Evolutionary conservation across 2,797 vertebrate species (phyloP), one percentile per base, ranked within the genome.

Genomic region (Melanotaenia maccullochi): DNA sequence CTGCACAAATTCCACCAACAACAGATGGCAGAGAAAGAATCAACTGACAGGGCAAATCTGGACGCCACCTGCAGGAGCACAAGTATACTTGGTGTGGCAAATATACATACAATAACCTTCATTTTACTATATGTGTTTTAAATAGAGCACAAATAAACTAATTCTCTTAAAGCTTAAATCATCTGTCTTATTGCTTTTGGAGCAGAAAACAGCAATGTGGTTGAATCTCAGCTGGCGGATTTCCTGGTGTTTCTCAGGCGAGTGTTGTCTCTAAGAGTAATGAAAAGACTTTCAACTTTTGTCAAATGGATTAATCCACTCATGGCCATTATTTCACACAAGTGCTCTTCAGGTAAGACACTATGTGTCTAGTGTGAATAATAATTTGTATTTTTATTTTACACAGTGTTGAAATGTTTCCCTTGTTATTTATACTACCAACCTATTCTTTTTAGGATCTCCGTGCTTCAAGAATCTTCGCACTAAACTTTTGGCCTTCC

Each of bases 401-500:
- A 70, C n/a, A 35, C 6, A 38, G 1, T 35, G 24, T 9, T 30
- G 2, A 59, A 30, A 11, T 4, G 11, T 42, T 64, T 25, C 0
- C 32, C 22, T 32, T 18, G 42, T 14, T n/a, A 40, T 33, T 60
- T 28, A 16, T 20, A 28, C 42, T n/a, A 24, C 42, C n/a, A 13
- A 40, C 4, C 1, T 65, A 14, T 13, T 71, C 28, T 72, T 35
- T 76, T 47, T 72, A 95, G 95, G 93, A 83, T 91, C 89, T 63
- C 90, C 92, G 35, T 87, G 68, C 73, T 93, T 95, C 85, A 90
- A 93, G 73, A 95, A 95, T 79, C 91, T 96, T 38, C 93, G 94
- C 61, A 95, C 94, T 20, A 95, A 95, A 77, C 93, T 96, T 73
- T 83, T 96, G 82, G 93, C 95, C 56, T 95, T 95, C 75, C 95